Conservation (phyloP, 2,113 vertebrate species). For the Sminthopsis crassicaudata region DNA sequence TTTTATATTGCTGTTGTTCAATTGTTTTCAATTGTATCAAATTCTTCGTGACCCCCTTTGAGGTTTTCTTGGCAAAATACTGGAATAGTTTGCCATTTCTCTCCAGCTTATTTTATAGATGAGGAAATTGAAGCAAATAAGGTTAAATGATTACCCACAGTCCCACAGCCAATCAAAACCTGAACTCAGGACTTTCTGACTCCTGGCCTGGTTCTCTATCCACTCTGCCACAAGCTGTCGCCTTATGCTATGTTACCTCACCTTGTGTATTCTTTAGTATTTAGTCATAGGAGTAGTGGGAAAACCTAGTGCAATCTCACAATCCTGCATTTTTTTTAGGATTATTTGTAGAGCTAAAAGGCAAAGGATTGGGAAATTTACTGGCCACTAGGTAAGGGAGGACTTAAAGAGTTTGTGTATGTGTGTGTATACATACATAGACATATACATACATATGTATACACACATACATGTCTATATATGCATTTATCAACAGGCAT, state of each 20-base stretch:
- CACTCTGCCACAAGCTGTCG: not conserved
- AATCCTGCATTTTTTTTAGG: not conserved
- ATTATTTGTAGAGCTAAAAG: no score
- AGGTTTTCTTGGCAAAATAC: not conserved
- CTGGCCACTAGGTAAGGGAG: not conserved
- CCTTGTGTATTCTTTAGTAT: not conserved
- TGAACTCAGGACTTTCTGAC: not conserved
- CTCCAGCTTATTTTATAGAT: not conserved
- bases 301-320: not conserved
- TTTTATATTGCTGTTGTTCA: no score
- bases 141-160: not conserved
- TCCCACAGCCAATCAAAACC: no score
- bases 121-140: not conserved
- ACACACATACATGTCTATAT: no score
- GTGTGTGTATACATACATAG: not conserved
- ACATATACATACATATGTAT: not conserved
- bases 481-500: not conserved
- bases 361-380: not conserved
- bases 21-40: no score
- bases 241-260: not conserved
- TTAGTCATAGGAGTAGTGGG: not conserved
- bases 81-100: not conserved
- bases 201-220: not conserved
- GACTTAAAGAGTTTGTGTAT: not conserved
- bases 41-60: no score